These are phyloP conservation scores for Heterotis niloticus DNA, from an alignment of 2,113 vertebrate genomes.

Conservation along the genomic window DNA sequence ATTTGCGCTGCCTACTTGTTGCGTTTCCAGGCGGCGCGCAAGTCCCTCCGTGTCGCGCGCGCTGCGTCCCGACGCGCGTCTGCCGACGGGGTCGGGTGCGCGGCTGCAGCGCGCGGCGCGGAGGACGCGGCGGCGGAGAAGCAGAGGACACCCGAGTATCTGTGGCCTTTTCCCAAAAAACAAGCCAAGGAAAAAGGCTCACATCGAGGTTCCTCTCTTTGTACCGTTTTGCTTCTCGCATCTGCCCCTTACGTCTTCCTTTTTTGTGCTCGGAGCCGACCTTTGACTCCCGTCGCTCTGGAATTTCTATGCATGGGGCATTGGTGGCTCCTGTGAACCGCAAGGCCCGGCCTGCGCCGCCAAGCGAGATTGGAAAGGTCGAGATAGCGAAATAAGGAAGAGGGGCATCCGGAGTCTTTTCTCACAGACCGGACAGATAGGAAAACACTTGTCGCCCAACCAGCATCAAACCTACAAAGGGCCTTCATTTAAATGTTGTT, in stretches of 20 bases:
- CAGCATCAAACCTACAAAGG: not conserved
- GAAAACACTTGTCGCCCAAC: slow-evolving; percentile 1
- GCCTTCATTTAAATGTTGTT: too few species aligned
- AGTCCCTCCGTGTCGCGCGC: slow-evolving; percentile 25
- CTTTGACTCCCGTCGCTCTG: slow-evolving; percentile 50
- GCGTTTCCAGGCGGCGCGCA: slow-evolving; percentile 30
- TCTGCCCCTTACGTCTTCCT: slow-evolving; percentile 39
- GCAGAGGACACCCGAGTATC: not conserved
- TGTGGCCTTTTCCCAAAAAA: not conserved
- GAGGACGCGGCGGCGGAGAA: too few species aligned
- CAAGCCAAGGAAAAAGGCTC: not conserved
- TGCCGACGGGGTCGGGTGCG: not conserved
- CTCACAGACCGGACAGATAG: slow-evolving; percentile 45
- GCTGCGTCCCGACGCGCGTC: slow-evolving; percentile 6
- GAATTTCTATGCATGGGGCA: slow-evolving; percentile 62
- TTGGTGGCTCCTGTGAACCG: slow-evolving; percentile 48
- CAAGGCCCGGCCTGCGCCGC: slow-evolving; percentile 48
- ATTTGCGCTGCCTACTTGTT: slow-evolving; percentile 34
- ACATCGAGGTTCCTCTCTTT: not conserved
- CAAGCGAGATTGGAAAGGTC: slow-evolving; percentile 54
- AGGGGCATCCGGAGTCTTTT: slow-evolving; percentile 43
- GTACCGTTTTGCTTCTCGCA: slow-evolving; percentile 7
- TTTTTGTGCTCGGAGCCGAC: slow-evolving; percentile 55
- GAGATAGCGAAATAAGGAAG: slow-evolving; percentile 53
- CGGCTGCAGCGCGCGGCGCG: too few species aligned